Percentiles rank a stretch among this genome's conserved stretches.
phyloP scores from a whole-genome alignment of 1,140 invertebrate genomes.

The Streblospio benedicti region DNA sequence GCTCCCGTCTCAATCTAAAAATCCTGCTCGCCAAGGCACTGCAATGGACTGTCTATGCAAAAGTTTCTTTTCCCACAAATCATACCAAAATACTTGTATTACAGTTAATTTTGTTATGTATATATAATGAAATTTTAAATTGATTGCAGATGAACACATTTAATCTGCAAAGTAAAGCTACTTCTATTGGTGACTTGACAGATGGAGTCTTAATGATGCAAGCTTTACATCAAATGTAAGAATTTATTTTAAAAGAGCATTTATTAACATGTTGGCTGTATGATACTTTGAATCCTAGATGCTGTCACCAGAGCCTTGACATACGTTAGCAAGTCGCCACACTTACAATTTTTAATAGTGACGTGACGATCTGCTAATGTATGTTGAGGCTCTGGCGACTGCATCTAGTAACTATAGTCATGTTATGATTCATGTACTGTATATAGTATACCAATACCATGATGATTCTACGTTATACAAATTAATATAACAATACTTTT shows the following conservation, averaged over 20 bases:
- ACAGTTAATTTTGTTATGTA: not conserved
- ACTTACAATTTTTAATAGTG: not conserved
- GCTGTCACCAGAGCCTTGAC: not conserved
- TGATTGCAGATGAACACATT: slow-evolving; percentile 62
- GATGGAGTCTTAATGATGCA: slow-evolving; percentile 78
- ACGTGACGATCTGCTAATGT: too few species aligned
- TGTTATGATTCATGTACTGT: too few species aligned
- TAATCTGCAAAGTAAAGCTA: slow-evolving; percentile 59
- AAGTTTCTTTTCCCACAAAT: not conserved
- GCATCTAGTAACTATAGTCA: too few species aligned
- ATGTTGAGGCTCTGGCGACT: too few species aligned
- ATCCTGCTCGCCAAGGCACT: not conserved
- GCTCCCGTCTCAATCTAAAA: not conserved
- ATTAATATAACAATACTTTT: too few species aligned
- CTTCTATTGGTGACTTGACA: slow-evolving; percentile 60
- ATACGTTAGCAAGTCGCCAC: not conserved
- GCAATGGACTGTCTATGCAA: not conserved
- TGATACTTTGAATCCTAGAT: not conserved
- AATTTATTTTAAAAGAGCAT: slow-evolving; percentile 6
- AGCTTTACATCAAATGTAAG: slow-evolving; percentile 66
- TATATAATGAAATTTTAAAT: not conserved
- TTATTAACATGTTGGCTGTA: not conserved
- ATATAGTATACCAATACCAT: too few species aligned
- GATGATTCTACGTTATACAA: too few species aligned
- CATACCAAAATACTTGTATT: not conserved